phyloP scores from a whole-genome alignment of 2,888 invertebrate species.

The Scaptomyza cyrtandrae region DNA sequence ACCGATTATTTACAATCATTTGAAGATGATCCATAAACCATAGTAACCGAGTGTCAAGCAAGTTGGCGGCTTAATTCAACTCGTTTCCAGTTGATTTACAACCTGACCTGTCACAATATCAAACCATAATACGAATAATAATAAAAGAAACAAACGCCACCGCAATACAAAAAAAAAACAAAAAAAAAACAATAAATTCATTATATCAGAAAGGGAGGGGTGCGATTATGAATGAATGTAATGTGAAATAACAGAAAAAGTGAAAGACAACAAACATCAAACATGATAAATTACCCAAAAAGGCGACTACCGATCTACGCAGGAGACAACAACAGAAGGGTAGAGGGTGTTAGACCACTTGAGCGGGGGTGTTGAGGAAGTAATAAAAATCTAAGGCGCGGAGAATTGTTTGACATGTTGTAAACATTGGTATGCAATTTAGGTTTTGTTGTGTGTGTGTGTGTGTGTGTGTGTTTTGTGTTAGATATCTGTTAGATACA shows the following conservation, averaged over 20 bases:
- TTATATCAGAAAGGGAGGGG: constrained; percentile 53
- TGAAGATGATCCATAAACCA: constrained; percentile 26
- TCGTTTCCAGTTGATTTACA: constrained; percentile 57
- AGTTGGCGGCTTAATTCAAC: constrained; percentile 15
- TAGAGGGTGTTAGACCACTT: constrained; percentile 8
- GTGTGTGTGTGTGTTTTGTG: constrained; percentile 16
- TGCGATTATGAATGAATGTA: constrained; percentile 74
- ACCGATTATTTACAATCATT: constrained; percentile 22
- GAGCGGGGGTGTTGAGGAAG: constrained; percentile 8
- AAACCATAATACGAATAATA: constrained; percentile 6
- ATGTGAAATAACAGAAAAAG: constrained; percentile 63
- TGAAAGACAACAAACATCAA: constrained; percentile 75
- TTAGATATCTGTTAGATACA: constrained; percentile 74
- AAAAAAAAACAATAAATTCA: constrained; percentile 63
- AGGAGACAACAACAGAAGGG: not conserved
- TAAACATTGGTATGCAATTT: constrained; percentile 78
- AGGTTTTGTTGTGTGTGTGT: constrained; percentile 37
- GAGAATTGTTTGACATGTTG: constrained; percentile 66
- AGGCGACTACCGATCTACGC: constrained; percentile 58
- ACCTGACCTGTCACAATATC: constrained; percentile 74
- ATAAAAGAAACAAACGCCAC: constrained; percentile 28
- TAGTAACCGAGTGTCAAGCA: constrained; percentile 9
- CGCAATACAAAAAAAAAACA: not conserved
- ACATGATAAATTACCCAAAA: constrained; percentile 71
- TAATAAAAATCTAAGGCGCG: constrained; percentile 19